Evolutionary conservation across 2,888 invertebrate genomes (phyloP).

Genomic region (Tipula vernalis): DNA sequence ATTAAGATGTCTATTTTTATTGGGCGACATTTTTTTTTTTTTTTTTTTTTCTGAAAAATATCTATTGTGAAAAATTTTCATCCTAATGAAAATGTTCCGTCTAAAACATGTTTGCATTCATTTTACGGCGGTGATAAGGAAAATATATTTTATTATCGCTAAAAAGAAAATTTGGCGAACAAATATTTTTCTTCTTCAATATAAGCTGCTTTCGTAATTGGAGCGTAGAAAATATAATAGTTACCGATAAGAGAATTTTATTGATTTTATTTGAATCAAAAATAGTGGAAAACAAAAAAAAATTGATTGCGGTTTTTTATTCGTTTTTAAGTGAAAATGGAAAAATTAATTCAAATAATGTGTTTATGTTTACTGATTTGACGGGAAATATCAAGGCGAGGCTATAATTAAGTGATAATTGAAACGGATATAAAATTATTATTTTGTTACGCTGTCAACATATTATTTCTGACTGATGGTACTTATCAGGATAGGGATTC

Average conservation of each 20-base stretch:
- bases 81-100: background rate
- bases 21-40: background rate
- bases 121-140: background rate
- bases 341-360: background rate
- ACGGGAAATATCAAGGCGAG: background rate
- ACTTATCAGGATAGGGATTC: no score
- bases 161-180: background rate
- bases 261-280: background rate
- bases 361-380: background rate
- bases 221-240: background rate
- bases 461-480: no score
- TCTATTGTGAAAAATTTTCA: background rate
- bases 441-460: no score
- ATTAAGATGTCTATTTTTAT: background rate
- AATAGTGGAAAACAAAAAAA: background rate
- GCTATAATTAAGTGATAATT: background rate
- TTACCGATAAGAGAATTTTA: background rate
- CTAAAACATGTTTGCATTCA: background rate
- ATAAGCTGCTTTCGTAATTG: background rate
- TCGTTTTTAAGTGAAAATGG: background rate
- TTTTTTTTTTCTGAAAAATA: background rate
- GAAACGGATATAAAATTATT: background rate
- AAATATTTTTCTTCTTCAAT: background rate
- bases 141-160: background rate
- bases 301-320: background rate